Conservation (phyloP, 2,797 vertebrate species). For the Enteromius thamalakanensis region DNA sequence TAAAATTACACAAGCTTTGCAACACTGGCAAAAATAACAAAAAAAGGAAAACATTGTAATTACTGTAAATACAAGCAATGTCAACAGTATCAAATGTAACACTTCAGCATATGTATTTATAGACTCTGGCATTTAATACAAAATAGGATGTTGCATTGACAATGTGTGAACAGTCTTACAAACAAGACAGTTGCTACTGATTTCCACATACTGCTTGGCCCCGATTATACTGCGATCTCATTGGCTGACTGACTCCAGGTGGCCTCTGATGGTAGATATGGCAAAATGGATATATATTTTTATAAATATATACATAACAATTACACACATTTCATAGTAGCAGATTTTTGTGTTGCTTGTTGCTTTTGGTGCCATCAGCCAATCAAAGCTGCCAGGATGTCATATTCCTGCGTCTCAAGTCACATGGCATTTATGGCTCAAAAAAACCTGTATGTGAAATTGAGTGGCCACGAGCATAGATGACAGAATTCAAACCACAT, state of each 20-base stretch:
- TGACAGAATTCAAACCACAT: background rate
- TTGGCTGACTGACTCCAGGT: constrained; percentile 21
- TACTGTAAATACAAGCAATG: constrained; percentile 1
- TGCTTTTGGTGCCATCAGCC: background rate
- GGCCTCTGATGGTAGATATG: background rate
- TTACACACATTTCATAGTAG: background rate
- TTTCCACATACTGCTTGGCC: background rate
- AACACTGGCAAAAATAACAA: background rate
- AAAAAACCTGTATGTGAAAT: background rate
- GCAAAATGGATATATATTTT: too few relatives aligned
- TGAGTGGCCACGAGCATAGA: background rate
- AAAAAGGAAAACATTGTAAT: background rate
- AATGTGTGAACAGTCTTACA: constrained; percentile 7
- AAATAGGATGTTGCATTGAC: constrained; percentile 10
- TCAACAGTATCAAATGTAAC: constrained; percentile 20
- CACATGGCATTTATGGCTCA: background rate
- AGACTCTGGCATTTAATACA: constrained; percentile 26
- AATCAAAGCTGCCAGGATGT: constrained; percentile 9
- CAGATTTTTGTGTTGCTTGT: background rate
- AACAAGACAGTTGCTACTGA: background rate
- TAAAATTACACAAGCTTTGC: constrained; percentile 2
- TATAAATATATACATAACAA: too few relatives aligned
- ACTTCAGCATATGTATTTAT: constrained; percentile 1
- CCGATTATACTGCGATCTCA: constrained; percentile 6
- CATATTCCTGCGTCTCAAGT: background rate